These are phyloP conservation scores for Varecia variegata DNA, from an alignment of 2,797 vertebrate species.

Conservation along the genomic window DNA sequence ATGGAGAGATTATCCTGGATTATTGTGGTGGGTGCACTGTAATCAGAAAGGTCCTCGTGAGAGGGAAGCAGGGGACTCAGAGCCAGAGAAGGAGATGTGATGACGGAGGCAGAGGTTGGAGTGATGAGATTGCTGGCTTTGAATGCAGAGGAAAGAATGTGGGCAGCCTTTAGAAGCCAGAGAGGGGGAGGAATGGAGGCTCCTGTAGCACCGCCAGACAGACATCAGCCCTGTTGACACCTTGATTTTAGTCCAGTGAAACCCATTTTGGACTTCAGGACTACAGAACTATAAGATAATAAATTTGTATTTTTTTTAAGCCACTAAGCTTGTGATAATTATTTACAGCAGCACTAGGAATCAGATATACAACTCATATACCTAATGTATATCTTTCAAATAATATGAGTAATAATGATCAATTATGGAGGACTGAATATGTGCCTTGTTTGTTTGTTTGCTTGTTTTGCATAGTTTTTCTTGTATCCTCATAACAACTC, in stretches of 20 bases:
- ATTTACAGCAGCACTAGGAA: neutral
- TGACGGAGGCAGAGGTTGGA: neutral
- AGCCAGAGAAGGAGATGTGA: neutral
- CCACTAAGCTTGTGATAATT: neutral
- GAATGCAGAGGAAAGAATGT: neutral
- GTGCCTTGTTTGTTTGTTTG: neutral
- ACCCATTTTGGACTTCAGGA: neutral
- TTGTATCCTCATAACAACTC: neutral
- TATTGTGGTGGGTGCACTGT: neutral
- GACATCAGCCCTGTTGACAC: neutral
- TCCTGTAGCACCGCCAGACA: neutral
- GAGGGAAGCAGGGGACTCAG: neutral
- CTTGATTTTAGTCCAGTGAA: neutral
- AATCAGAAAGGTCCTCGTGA: neutral
- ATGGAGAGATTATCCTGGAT: neutral
- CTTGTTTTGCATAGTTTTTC: neutral
- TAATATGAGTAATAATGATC: neutral
- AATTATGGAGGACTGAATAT: neutral
- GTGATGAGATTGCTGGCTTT: neutral
- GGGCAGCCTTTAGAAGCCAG: neutral
- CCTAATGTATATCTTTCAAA: neutral
- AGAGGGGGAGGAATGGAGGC: neutral
- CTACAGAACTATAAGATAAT: neutral
- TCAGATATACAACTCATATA: neutral
- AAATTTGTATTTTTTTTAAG: neutral